These are phyloP conservation scores for Colistium nudipinnis DNA, from an alignment of 2,113 vertebrate genomes.

Conservation along the genomic window DNA sequence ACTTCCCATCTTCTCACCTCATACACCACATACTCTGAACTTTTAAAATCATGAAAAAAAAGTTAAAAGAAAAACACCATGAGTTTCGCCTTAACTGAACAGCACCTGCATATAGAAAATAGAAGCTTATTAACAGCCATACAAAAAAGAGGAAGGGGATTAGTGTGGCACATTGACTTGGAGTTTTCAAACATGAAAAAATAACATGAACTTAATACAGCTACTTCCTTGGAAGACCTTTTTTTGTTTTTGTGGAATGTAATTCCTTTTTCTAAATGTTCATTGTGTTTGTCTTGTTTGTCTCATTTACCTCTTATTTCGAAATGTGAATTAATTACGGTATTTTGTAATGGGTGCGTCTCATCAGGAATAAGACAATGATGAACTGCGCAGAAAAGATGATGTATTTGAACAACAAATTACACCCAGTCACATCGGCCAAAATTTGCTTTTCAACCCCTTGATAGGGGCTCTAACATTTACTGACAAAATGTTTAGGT, in stretches of 20 bases:
- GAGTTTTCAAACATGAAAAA: constrained; percentile 76
- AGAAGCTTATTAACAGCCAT: constrained; percentile 73
- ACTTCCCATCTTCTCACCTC: constrained; percentile 33
- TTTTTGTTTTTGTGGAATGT: constrained; percentile 78
- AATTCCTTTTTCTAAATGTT: constrained; percentile 69
- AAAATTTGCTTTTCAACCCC: constrained; percentile 70
- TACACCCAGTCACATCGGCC: constrained; percentile 28
- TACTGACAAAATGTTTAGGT: constrained; percentile 52
- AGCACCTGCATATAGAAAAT: constrained; percentile 76
- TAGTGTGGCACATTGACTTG: constrained; percentile 81
- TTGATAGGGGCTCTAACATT: constrained; percentile 44
- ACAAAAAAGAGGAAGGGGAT: constrained; percentile 19
- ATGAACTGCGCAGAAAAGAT: constrained; percentile 14
- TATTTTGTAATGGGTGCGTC: constrained; percentile 29
- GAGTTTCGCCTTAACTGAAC: constrained; percentile 76
- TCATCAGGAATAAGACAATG: constrained; percentile 8
- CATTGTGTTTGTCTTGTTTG: constrained; percentile 40
- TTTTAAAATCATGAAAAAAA: constrained; percentile 49
- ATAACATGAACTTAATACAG: constrained; percentile 77
- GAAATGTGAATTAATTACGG: constrained; percentile 21
- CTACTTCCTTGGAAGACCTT: constrained; percentile 77
- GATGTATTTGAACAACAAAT: constrained; percentile 39
- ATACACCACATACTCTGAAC: constrained; percentile 48
- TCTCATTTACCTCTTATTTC: constrained; percentile 19
- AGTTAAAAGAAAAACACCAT: constrained; percentile 57